Evolutionary conservation across 2,113 vertebrate genomes (phyloP).

Genomic region (Anoura caudifer): DNA sequence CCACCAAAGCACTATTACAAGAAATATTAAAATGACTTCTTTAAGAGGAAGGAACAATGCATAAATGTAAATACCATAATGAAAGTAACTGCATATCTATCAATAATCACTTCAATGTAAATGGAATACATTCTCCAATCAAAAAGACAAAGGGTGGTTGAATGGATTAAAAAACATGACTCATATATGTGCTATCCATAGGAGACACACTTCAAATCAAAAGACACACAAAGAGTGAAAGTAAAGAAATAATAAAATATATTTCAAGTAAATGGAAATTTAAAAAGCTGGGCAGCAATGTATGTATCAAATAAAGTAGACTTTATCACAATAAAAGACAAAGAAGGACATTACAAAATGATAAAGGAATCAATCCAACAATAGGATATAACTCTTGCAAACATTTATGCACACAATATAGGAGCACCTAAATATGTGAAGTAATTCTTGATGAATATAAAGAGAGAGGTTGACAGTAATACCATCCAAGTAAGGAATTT

Average conservation of each 20-base stretch:
- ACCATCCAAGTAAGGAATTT: background rate
- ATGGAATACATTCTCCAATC: background rate
- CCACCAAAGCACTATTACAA: background rate
- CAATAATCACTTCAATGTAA: background rate
- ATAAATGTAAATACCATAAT: background rate
- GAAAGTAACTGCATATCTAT: background rate
- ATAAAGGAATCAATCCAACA: background rate
- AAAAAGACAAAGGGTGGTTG: background rate
- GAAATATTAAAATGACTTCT: background rate
- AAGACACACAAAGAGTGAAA: background rate
- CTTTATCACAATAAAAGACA: background rate
- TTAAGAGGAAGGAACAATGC: background rate
- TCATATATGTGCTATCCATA: background rate
- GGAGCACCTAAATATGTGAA: background rate
- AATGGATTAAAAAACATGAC: background rate
- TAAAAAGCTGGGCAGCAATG: background rate
- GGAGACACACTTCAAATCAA: background rate
- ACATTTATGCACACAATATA: background rate
- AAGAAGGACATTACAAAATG: background rate
- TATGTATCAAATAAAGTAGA: background rate
- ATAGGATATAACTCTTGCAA: background rate
- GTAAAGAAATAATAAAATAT: background rate
- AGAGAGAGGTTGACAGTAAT: background rate
- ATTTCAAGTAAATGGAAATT: background rate
- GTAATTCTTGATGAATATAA: background rate